These are phyloP conservation scores for Eueremaeus valkanovi DNA, from an alignment of 2,888 invertebrate species.

Conservation along the genomic window DNA sequence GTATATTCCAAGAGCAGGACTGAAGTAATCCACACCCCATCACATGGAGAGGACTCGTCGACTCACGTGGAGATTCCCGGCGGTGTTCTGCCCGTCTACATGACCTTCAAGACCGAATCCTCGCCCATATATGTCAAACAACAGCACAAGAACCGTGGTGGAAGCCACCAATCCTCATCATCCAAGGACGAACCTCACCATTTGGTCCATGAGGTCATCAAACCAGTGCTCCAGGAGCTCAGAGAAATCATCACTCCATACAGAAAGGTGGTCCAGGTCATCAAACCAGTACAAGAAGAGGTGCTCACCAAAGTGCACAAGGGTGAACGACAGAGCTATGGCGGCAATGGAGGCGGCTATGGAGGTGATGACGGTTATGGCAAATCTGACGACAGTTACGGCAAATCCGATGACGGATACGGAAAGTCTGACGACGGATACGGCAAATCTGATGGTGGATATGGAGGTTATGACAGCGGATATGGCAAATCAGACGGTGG, in stretches of 20 bases:
- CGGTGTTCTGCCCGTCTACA: constrained; percentile 30
- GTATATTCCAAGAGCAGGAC: constrained; percentile 17
- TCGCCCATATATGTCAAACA: constrained; percentile 32
- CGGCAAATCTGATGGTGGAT: not conserved
- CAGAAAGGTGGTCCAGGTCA: constrained; percentile 29
- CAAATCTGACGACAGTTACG: too few relatives aligned
- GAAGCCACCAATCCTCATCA: constrained; percentile 8
- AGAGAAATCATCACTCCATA: constrained; percentile 36
- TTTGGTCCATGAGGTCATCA: constrained; percentile 38
- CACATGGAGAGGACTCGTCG: not conserved
- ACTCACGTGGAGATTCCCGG: constrained; percentile 36
- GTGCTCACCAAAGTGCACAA: constrained; percentile 33
- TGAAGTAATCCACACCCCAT: constrained; percentile 18
- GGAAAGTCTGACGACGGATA: not conserved
- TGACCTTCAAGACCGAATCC: constrained; percentile 38
- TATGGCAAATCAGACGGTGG: too few relatives aligned
- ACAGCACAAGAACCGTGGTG: constrained; percentile 34
- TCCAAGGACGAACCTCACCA: constrained; percentile 37
- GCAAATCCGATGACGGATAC: not conserved
- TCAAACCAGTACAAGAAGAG: constrained; percentile 34
- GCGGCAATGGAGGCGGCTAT: not conserved
- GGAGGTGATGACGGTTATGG: not conserved
- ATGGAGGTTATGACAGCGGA: not conserved
- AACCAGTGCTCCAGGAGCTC: constrained; percentile 37
- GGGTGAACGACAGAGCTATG: not conserved